Evolutionary conservation across 92 coral and sea anemone genomes (phyloP), one percentile per base, ranked within the genome.

Genomic region (Paramuricea clavata): DNA sequence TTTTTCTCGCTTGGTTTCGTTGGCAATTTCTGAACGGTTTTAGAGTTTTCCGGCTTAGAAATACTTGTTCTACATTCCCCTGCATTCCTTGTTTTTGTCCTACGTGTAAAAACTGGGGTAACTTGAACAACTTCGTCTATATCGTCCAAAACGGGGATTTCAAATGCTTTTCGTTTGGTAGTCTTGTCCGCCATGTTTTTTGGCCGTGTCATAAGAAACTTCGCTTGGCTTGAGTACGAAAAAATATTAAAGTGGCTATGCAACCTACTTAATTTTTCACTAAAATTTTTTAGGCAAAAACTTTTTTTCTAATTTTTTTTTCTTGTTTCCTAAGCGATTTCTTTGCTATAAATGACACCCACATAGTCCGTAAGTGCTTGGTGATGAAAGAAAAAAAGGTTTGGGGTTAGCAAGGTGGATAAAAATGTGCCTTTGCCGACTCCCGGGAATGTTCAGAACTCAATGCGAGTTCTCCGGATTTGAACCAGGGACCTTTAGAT

Each of bases 131-230:
- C 89, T 67, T 83, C 92, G 41, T 96, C 97, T 42, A 96, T 59
- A 57, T 96, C 95, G 22, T 92, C 96, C 7, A 91, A 85, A 28
- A 90, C 56, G 42, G 98, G 99, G 47, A 96, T 76, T 21, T 78
- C 86, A 72, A 96, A 96, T 25, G 35, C 34, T 79, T 79, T 79
- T 34, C 84, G 41, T 79, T 79, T 79, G n/a, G n/a, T 39, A 0
- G 34, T 60, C 36, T 79, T 79, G 31, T 61, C 73, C 84, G 84
- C 84, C 84, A 79, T 79, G 49, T 79, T 79, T 17, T 72, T 72
- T 36, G 78, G 30, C 32, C 41, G 50, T 12, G 77, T 72, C 41
- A 57, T 12, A 0, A 5, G 49, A 13, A 35, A 11, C 19, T 65
- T 9, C 41, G 13, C 9, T 15, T 0, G 6, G 19, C 42, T 39